phyloP scores from a whole-genome alignment of 2,797 vertebrate genomes.

The Melanotaenia boesemani region DNA sequence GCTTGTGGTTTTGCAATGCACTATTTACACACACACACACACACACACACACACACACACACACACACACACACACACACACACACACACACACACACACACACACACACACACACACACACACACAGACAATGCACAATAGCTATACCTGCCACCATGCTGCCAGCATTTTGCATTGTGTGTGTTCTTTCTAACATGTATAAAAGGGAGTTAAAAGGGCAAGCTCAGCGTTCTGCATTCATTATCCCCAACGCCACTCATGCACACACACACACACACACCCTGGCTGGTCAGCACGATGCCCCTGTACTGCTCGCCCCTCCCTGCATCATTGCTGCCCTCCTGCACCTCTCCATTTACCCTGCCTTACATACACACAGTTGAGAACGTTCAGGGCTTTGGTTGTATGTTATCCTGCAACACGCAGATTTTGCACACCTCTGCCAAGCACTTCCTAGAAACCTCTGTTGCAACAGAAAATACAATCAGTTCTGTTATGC shows the following conservation, averaged over 20 bases:
- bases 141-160: slow-evolving; percentile 67
- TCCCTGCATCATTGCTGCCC: slow-evolving; percentile 30
- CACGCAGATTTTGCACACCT: slow-evolving; percentile 59
- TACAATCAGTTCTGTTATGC: slow-evolving; percentile 20
- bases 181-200: slow-evolving; percentile 80
- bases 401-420: neutral
- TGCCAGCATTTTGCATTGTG: slow-evolving; percentile 81
- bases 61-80: slow-evolving; percentile 22
- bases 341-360: slow-evolving; percentile 34
- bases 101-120: slow-evolving; percentile 8
- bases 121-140: slow-evolving; percentile 59
- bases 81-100: slow-evolving; percentile 16
- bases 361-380: slow-evolving; percentile 3
- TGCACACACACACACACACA: slow-evolving; percentile 14
- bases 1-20: slow-evolving; percentile 20
- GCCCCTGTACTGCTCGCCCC: slow-evolving; percentile 44
- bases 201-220: slow-evolving; percentile 75
- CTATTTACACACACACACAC: slow-evolving; percentile 15
- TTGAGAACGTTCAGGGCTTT: slow-evolving; percentile 26
- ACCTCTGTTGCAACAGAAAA: slow-evolving; percentile 38
- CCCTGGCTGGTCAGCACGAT: slow-evolving; percentile 66
- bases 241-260: slow-evolving; percentile 32
- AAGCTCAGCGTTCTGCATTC: slow-evolving; percentile 82
- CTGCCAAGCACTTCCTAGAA: slow-evolving; percentile 61
- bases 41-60: slow-evolving; percentile 14